Percentiles rank a stretch among this genome's conserved stretches.
These are phyloP conservation scores for Stegana nigrithorax DNA, from an alignment of 2,888 invertebrate genomes.

Conservation along the genomic window DNA sequence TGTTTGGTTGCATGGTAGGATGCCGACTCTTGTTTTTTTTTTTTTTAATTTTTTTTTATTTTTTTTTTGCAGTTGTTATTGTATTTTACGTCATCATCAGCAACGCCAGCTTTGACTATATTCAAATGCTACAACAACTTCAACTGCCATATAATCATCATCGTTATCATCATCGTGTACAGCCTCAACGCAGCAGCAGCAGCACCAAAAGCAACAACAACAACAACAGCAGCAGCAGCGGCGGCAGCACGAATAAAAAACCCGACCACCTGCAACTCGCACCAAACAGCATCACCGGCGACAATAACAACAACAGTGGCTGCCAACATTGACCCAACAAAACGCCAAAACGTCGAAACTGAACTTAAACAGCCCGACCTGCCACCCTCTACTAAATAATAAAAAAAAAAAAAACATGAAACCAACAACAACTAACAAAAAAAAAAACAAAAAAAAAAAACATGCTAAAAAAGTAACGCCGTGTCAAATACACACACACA, in stretches of 20 bases:
- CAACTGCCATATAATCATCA: background rate
- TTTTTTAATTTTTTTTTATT: no score
- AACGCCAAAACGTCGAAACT: constrained; percentile 8
- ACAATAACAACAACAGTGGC: constrained; percentile 21
- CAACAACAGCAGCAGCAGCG: constrained; percentile 27
- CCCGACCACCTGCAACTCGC: background rate
- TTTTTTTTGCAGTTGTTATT: background rate
- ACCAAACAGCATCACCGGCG: background rate
- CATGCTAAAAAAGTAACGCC: constrained; percentile 27
- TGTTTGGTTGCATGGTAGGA: constrained; percentile 57
- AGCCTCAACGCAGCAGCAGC: constrained; percentile 53
- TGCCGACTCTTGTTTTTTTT: no score
- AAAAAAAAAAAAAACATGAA: constrained; percentile 44
- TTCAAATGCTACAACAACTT: constrained; percentile 51
- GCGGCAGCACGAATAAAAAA: background rate
- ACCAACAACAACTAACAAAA: constrained; percentile 50
- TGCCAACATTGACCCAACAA: constrained; percentile 55
- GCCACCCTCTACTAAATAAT: constrained; percentile 55
- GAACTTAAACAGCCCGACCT: no score
- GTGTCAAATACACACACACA: background rate
- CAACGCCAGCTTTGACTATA: constrained; percentile 37
- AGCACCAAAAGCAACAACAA: constrained; percentile 45
- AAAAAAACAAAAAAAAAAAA: constrained; percentile 44
- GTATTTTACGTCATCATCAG: constrained; percentile 5
- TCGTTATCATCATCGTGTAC: constrained; percentile 1